Percentiles rank a stretch among this genome's conserved stretches.
These are phyloP conservation scores for Malacoraja senta DNA, from an alignment of 2,797 vertebrate species.

Conservation along the genomic window DNA sequence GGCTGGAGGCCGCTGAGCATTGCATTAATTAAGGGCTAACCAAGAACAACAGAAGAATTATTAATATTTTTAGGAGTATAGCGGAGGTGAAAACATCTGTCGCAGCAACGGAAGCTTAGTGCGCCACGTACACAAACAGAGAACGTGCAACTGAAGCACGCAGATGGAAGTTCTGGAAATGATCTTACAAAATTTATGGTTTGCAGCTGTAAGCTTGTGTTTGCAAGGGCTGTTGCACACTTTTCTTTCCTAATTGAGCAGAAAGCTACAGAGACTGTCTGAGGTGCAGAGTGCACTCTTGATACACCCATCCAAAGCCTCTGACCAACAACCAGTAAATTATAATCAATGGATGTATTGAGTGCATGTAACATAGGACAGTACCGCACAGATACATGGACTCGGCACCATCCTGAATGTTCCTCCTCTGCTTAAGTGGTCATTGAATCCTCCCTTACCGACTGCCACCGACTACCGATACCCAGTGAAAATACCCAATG, in stretches of 20 bases:
- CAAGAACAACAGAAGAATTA: neutral
- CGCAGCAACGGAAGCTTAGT: neutral
- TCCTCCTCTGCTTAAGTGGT: too few relatives aligned
- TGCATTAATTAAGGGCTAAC: neutral
- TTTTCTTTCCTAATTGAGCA: conserved; percentile 8
- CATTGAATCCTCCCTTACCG: too few relatives aligned
- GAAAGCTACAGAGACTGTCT: neutral
- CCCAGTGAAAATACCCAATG: too few relatives aligned
- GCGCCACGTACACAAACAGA: conserved; percentile 25
- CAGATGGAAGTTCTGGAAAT: conserved; percentile 27
- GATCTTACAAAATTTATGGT: neutral
- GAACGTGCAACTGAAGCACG: neutral
- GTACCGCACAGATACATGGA: too few relatives aligned
- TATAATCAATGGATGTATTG: neutral
- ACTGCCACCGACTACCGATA: too few relatives aligned
- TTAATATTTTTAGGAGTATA: neutral
- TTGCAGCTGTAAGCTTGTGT: conserved; percentile 25
- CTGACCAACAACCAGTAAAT: neutral
- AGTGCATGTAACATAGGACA: neutral
- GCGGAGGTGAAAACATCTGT: neutral
- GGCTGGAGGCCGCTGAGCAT: neutral
- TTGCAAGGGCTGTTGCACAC: neutral
- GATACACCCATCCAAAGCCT: neutral
- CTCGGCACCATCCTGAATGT: too few relatives aligned
- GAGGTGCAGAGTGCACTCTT: neutral